Percentiles rank a stretch among this genome's conserved stretches.
Conservation (phyloP, 2,113 vertebrate species). For the Anhinga rufa region DNA sequence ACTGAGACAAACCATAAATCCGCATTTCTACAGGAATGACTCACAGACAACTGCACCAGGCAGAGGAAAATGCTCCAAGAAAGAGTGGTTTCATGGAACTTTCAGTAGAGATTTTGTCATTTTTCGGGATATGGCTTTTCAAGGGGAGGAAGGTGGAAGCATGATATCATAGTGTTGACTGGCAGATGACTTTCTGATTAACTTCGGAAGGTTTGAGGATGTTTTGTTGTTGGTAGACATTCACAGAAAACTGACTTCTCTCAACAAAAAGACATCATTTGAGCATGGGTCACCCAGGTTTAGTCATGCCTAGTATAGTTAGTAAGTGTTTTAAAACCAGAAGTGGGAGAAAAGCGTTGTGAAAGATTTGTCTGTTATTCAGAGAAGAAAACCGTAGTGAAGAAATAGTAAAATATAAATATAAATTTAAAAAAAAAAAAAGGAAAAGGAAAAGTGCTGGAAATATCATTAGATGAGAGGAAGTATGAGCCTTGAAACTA, state of each 20-base stretch:
- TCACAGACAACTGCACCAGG: neutral
- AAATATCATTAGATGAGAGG: neutral
- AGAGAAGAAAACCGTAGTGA: neutral
- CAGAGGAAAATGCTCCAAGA: neutral
- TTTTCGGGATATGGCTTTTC: neutral
- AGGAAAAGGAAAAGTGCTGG: too few species aligned
- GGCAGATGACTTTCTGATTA: neutral
- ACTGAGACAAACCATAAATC: neutral
- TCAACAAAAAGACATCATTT: neutral
- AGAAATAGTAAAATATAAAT: neutral
- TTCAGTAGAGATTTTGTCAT: neutral
- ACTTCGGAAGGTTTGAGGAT: neutral
- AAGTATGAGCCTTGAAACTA: neutral
- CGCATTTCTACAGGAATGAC: neutral
- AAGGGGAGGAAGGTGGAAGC: neutral
- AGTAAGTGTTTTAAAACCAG: neutral
- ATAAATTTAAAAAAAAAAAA: neutral
- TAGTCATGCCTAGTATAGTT: accelerated
- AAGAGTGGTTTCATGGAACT: neutral
- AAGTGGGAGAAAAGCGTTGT: neutral
- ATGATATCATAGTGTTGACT: neutral
- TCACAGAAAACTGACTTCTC: neutral
- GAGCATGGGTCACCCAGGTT: neutral
- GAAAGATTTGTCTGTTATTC: neutral
- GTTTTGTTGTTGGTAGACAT: neutral